Base-by-base conservation (phyloP, 2,888 invertebrate genomes). In the Dromius quadrimaculatus region DNA sequence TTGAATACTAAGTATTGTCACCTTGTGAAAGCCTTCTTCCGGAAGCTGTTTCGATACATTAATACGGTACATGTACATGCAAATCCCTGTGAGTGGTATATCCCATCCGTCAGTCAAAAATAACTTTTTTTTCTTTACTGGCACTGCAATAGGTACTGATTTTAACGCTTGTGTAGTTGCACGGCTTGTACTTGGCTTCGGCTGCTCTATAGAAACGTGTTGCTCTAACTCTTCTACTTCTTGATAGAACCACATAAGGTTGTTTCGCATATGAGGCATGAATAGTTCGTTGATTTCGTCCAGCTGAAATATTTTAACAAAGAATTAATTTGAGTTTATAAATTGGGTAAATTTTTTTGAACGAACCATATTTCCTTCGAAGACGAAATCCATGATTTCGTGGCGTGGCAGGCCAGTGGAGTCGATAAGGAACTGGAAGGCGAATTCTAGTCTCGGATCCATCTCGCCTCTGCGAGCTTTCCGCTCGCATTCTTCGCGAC, bases 11-110 rank as follows among this genome's bases (percentile, higher is more conserved):
- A n/a, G n/a, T n/a, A n/a, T n/a, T n/a, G 3, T 41, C 71, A 85
- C 94, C 84, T 94, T 94, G 80, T 94, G 94, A 77, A 95, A 95
- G n/a, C 94, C 94, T 83, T 95, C 95, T 80, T 95, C 95, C 0
- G 94, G 94, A 74, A 95, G 82, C 79, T 94, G 93, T 78, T 94
- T 94, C 73, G 90, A 88, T 38, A 90, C 92, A 79, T 90, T 93
- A 50, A 94, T 90, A 74, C 95, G 87, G 79, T 93, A 92, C 86
- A 94, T 94, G 78, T 93, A 94, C 74, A 94, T 90, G 76, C 93
- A 93, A 69, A 92, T 87, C 28, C 94, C 94, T 0, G 91, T 92
- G 69, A 95, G 89, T 11, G 91, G 87, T 41, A 90, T 89, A 74
- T 91, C 90, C 89, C 93, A 92, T 0, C 94, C 94, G 76, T 94